A percentile compares a stretch with the other conserved stretches of the same genome.
Conservation (phyloP, 2,797 vertebrate genomes). For the Dermochelys coriacea region DNA sequence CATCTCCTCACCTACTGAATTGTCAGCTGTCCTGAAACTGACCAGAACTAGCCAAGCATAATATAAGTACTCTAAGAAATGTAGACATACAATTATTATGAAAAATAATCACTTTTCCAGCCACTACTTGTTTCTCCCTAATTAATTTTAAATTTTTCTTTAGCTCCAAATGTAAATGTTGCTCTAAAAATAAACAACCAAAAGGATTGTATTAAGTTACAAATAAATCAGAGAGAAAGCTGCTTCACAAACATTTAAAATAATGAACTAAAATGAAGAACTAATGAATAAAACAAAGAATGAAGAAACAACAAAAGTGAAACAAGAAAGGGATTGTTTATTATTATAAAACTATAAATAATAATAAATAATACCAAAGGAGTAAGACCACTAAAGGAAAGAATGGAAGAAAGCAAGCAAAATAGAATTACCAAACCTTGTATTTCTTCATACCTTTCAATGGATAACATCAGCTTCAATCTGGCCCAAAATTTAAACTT, state of each 20-base stretch:
- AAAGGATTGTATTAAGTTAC: neutral
- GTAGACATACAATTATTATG: neutral
- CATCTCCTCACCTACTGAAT: neutral
- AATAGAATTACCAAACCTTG: neutral
- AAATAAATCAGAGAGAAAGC: neutral
- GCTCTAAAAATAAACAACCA: neutral
- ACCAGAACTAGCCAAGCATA: neutral
- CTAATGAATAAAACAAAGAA: neutral
- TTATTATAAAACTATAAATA: neutral
- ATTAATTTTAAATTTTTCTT: neutral
- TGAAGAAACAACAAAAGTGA: neutral
- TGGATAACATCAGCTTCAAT: neutral
- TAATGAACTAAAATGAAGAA: neutral
- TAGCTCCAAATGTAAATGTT: neutral
- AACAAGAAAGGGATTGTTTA: neutral
- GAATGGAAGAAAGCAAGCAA: rapidly evolving
- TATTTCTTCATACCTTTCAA: neutral
- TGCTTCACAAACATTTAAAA: neutral
- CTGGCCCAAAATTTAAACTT: neutral
- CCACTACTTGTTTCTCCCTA: neutral
- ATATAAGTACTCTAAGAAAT: neutral
- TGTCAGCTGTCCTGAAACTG: neutral
- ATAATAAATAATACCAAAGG: neutral
- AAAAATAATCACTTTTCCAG: neutral
- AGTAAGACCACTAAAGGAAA: neutral